Base-by-base conservation (phyloP, 1,140 invertebrate genomes). In the Bombus haemorrhoidalis region DNA sequence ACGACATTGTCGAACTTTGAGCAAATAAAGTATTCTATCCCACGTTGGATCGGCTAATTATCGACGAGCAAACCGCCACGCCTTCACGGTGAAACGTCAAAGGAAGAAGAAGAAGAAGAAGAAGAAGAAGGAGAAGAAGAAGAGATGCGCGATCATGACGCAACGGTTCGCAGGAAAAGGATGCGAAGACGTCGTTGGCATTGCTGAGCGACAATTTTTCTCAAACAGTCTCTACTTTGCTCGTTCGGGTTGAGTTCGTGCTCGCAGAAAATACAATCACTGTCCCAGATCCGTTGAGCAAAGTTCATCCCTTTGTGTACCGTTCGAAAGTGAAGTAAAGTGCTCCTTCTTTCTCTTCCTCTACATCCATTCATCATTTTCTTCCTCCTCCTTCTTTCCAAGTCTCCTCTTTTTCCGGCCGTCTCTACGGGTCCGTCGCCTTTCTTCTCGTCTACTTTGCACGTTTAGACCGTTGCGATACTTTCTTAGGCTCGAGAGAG, bases 211-310 rank as follows among this genome's bases (percentile, higher is more conserved):
- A 86, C 69, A 72, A 89, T 82, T 89, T 88, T 86, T 86, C 87
- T 80, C 79, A 79, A 82, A 89, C 83, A 66, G 41, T 59, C 80
- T 71, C 43, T 34, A 39, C 68, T 62, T n/a, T 66, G 37, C 37
- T 71, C 78, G 87, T 88, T 89, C 88, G 68, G 68, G 57, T 34
- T 47, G 41, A 86, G 72, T 89, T 73, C 87, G 76, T 89, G 80
- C 88, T 86, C 73, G 76, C 62, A 86, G 88, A 89, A 89, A 89
- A 89, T 89, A 89, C 88, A 89, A 89, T 89, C 88, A 84, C 66
- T 86, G 84, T 83, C 64, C 79, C 84, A 80, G 84, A 88, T 89
- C 79, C 80, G 81, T 37, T 43, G 76, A 62, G 87, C 84, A 89
- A 89, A 89, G 88, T 89, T 89, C 88, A 71, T 83, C 75, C 78